Evolutionary conservation across 2,113 vertebrate genomes (phyloP).

Genomic region (Isichthys henryi): DNA sequence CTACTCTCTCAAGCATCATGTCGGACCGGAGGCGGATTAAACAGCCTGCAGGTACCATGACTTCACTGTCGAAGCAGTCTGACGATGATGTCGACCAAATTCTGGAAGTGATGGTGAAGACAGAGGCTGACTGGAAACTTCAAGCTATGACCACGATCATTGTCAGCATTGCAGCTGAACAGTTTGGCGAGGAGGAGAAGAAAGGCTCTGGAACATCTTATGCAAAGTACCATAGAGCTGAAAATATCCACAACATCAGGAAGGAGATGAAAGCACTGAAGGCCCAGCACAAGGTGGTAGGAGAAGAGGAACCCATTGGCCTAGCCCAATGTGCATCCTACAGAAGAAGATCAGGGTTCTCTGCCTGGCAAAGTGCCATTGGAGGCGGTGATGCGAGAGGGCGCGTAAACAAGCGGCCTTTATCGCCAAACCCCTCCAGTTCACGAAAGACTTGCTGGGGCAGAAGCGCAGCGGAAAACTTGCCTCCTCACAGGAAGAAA

Average conservation of each 20-base stretch:
- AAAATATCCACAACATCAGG: neutral
- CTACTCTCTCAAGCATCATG: too few species aligned
- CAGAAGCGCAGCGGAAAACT: too few species aligned
- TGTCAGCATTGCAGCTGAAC: neutral
- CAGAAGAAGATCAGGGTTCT: neutral
- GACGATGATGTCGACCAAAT: neutral
- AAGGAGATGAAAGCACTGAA: neutral
- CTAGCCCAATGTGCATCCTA: neutral
- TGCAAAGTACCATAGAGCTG: neutral
- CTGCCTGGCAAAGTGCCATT: conserved; percentile 6
- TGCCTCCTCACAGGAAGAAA: too few species aligned
- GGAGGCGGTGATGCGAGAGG: neutral
- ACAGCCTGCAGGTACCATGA: neutral
- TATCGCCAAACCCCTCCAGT: too few species aligned
- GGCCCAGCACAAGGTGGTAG: neutral
- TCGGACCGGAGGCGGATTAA: neutral
- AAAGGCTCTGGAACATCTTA: neutral
- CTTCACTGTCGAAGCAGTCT: neutral
- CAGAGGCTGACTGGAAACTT: neutral
- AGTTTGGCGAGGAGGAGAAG: neutral
- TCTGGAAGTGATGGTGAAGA: neutral
- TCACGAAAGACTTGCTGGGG: too few species aligned
- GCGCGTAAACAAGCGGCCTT: neutral
- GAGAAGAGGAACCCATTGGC: neutral
- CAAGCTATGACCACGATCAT: neutral